phyloP scores from a whole-genome alignment of 2,888 invertebrate genomes.

The Napeogenes sylphis region DNA sequence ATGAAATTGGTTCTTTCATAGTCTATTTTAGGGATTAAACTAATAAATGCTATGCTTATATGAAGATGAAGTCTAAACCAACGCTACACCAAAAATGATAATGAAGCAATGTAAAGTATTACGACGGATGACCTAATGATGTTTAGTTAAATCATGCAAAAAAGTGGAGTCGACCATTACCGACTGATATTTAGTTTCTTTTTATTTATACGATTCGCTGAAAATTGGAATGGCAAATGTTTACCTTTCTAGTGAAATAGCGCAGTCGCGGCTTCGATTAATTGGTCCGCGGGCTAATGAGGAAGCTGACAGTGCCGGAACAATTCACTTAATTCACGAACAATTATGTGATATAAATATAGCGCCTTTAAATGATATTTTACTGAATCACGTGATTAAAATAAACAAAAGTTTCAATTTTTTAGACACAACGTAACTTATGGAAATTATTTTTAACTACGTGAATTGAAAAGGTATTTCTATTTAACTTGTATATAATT shows the following conservation, averaged over 20 bases:
- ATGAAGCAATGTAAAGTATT: no score
- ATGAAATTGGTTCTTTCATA: neutral
- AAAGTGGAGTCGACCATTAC: no score
- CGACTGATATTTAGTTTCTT: no score
- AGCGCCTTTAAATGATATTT: slow-evolving; percentile 42
- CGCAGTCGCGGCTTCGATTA: slow-evolving; percentile 47
- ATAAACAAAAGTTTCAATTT: neutral
- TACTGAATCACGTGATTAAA: neutral
- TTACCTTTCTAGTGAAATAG: slow-evolving; percentile 62
- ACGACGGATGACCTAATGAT: no score
- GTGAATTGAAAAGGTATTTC: neutral
- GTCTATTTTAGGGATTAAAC: neutral
- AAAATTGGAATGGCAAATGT: slow-evolving; percentile 33
- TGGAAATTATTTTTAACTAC: no score
- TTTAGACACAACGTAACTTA: neutral
- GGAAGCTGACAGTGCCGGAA: slow-evolving; percentile 74
- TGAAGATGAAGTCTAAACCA: no score
- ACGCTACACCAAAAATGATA: no score
- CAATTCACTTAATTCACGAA: slow-evolving; percentile 68
- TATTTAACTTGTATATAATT: neutral
- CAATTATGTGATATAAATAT: slow-evolving; percentile 66
- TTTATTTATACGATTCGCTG: slow-evolving; percentile 1
- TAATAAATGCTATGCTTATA: no score
- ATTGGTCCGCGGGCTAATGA: slow-evolving; percentile 71
- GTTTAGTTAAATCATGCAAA: no score